A percentile compares a stretch with the other conserved stretches of the same genome.
phyloP scores from a whole-genome alignment of 2,888 invertebrate species.

The Sarcophaga subvicina region DNA sequence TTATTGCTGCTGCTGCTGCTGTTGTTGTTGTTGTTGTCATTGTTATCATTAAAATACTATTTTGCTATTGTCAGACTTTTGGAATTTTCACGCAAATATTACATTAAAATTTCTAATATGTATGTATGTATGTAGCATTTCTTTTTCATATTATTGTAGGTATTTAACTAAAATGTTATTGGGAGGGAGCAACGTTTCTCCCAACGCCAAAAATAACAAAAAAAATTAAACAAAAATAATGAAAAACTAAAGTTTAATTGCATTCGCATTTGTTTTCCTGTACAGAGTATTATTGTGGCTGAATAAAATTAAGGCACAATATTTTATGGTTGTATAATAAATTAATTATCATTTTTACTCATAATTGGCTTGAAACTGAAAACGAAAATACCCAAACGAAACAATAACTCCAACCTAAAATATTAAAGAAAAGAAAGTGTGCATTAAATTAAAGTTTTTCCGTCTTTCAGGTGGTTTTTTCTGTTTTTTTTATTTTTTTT shows the following conservation, averaged over 20 bases:
- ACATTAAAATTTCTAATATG: constrained; percentile 65
- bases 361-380: constrained; percentile 59
- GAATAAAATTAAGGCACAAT: constrained; percentile 30
- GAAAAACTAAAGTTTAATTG: constrained; percentile 48
- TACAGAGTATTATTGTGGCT: constrained; percentile 28
- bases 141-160: constrained; percentile 29
- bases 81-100: constrained; percentile 67
- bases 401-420: constrained; percentile 21
- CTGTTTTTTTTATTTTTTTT: background rate
- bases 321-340: constrained; percentile 69
- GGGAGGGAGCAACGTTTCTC: constrained; percentile 31
- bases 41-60: constrained; percentile 49
- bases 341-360: constrained; percentile 66
- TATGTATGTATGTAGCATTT: constrained; percentile 35
- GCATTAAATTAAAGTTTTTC: constrained; percentile 57
- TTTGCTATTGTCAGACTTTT: constrained; percentile 54
- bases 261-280: constrained; percentile 66
- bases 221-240: background rate
- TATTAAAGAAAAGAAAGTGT: constrained; percentile 57
- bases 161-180: background rate
- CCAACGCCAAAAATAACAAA: constrained; percentile 29
- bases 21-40: constrained; percentile 3
- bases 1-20: background rate
- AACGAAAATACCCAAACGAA: constrained; percentile 15
- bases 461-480: background rate